phyloP scores from a whole-genome alignment of 2,888 invertebrate species.

The Eupithecia pulchellata region DNA sequence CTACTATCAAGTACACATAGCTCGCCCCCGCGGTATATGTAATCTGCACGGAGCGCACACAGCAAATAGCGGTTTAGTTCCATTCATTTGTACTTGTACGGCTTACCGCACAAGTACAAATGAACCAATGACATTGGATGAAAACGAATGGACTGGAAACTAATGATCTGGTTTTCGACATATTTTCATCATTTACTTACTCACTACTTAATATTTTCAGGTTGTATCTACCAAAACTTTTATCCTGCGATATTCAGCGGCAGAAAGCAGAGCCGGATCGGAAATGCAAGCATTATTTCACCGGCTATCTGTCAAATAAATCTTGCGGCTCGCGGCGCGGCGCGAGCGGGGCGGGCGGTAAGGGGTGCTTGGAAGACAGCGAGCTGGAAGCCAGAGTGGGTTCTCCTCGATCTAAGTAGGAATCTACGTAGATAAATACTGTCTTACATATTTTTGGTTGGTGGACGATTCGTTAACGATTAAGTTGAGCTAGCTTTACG shows the following conservation, averaged over 20 bases:
- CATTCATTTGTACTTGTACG: slow-evolving; percentile 24
- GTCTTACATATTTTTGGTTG: background rate
- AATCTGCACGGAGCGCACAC: slow-evolving; percentile 32
- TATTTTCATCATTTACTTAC: too few species aligned
- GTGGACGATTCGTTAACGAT: background rate
- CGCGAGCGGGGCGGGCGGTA: slow-evolving; percentile 3
- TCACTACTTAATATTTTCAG: background rate
- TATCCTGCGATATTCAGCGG: background rate
- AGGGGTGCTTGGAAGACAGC: slow-evolving; percentile 11
- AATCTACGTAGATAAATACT: background rate
- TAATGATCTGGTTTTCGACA: too few species aligned
- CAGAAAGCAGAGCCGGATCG: slow-evolving; percentile 47
- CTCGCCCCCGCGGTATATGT: slow-evolving; percentile 21
- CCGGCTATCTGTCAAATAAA: slow-evolving; percentile 55
- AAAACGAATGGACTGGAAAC: too few species aligned
- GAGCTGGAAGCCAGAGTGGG: background rate
- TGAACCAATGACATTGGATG: too few species aligned
- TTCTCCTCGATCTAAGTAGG: background rate
- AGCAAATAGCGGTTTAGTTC: slow-evolving; percentile 26
- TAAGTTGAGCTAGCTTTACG: background rate
- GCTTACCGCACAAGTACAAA: too few species aligned
- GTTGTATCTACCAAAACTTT: background rate
- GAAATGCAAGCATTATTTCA: slow-evolving; percentile 62
- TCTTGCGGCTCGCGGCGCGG: too few species aligned
- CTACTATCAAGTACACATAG: slow-evolving; percentile 7